A percentile compares a stretch with the other conserved stretches of the same genome.
Evolutionary conservation across 2,113 vertebrate genomes (phyloP).

Genomic region (Zonotrichia leucophrys): DNA sequence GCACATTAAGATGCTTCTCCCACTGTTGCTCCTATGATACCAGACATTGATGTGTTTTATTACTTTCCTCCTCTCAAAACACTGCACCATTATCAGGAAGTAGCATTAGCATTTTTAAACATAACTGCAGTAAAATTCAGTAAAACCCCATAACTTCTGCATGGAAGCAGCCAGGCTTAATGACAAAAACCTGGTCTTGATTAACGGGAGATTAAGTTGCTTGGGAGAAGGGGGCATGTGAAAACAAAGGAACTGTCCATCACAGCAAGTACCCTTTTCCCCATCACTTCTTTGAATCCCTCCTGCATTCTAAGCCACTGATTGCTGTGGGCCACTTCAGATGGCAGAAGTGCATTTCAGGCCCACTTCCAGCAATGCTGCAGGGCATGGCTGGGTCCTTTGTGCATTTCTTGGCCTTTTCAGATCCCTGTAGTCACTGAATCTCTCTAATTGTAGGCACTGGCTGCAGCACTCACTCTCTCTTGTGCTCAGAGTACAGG

Average conservation of each 20-base stretch:
- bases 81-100: neutral
- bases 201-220: neutral
- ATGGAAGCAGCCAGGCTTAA: neutral
- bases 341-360: neutral
- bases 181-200: neutral
- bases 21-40: neutral
- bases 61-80: neutral
- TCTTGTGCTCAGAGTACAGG: neutral
- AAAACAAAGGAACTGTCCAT: neutral
- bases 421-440: neutral
- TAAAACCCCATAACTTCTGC: neutral
- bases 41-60: neutral
- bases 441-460: neutral
- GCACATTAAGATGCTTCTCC: constrained; percentile 12
- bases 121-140: neutral
- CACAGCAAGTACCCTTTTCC: neutral
- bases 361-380: neutral
- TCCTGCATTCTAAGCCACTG: neutral
- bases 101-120: neutral
- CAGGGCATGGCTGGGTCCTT: neutral
- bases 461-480: neutral
- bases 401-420: neutral
- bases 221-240: neutral
- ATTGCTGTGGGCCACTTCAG: neutral
- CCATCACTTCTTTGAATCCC: neutral